These are phyloP conservation scores for Cheiracanthium punctorium DNA, from an alignment of 2,888 invertebrate genomes.

Conservation along the genomic window DNA sequence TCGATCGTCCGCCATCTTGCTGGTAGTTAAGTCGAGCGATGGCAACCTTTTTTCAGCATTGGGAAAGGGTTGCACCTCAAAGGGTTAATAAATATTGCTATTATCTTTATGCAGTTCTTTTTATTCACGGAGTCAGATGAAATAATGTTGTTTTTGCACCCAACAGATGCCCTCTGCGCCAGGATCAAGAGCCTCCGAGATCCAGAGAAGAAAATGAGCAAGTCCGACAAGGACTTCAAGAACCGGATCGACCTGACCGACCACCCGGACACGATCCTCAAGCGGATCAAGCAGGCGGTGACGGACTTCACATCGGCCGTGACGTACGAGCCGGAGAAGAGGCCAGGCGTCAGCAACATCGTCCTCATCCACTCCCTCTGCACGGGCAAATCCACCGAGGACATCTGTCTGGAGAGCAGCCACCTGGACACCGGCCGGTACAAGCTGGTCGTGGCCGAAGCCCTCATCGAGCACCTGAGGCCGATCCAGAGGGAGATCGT, in stretches of 20 bases:
- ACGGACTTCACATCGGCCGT: constrained; percentile 92
- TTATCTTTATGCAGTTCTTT: neutral
- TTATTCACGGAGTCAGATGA: no score
- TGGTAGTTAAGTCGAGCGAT: no score
- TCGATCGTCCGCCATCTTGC: no score
- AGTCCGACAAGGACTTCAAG: constrained; percentile 88
- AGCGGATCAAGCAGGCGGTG: constrained; percentile 89
- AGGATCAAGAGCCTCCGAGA: constrained; percentile 85
- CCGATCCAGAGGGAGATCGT: constrained; percentile 83
- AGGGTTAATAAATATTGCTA: no score
- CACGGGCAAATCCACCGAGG: constrained; percentile 81
- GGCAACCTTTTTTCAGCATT: no score
- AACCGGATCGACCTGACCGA: constrained; percentile 89
- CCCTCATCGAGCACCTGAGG: constrained; percentile 82
- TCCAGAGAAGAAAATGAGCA: constrained; percentile 97
- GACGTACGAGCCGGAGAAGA: constrained; percentile 84
- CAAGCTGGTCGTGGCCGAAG: constrained; percentile 84
- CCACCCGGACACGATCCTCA: constrained; percentile 81
- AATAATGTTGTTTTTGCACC: no score
- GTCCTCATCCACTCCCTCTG: constrained; percentile 88
- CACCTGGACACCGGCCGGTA: constrained; percentile 86
- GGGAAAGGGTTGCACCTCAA: no score
- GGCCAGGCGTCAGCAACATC: constrained; percentile 94
- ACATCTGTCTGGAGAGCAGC: constrained; percentile 82
- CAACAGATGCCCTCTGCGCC: constrained; percentile 32